Base-by-base conservation (phyloP, 2,888 invertebrate species). In the Pseudanteris insignis region DNA sequence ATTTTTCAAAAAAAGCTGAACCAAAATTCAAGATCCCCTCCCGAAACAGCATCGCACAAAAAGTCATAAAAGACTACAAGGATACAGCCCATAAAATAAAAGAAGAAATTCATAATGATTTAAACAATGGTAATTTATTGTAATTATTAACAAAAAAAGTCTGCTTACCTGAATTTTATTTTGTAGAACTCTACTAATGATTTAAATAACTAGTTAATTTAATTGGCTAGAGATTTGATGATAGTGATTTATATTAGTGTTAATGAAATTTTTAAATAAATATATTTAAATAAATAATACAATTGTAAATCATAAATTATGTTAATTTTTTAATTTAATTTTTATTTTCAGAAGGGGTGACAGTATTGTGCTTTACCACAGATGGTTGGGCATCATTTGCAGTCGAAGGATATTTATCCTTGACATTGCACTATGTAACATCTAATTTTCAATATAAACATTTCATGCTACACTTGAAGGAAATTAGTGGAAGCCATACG, bases 351-450 rank as follows among this genome's bases (percentile, higher is more conserved):
- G 41, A 30, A 11, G 13, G 29, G n/a, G 11, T 15, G n/a, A 40
- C 28, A 3, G 6, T 40, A 7, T 9, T 30, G 4, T n/a, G n/a
- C n/a, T 33, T 44, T 15, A 44, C 44, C 1, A 44, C 44, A 8
- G 44, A 44, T 44, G 44, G 44, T 10, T 44, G 44, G 44, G 14
- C 44, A 2, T 44, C 33, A 6, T 3, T 8, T 25, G 32, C 44
- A 2, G 29, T 36, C 7, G 36, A 47, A 1, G 5, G 28, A 18
- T 47, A 37, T 18, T 13, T 47, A 2, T 47, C 47, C 9, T 13
- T 28, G 4, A 37, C 47, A 6, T 1, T 10, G n/a, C 26, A 36
- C 18, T 38, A 38, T 18, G 10, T 25, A 2, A 30, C 29, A 9
- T 2, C 10, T 13, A 14, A 48, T 24, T 48, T 48, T 15, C 11